Evolutionary conservation across 2,888 invertebrate species (phyloP).

Genomic region (Eristalis arbustorum): DNA sequence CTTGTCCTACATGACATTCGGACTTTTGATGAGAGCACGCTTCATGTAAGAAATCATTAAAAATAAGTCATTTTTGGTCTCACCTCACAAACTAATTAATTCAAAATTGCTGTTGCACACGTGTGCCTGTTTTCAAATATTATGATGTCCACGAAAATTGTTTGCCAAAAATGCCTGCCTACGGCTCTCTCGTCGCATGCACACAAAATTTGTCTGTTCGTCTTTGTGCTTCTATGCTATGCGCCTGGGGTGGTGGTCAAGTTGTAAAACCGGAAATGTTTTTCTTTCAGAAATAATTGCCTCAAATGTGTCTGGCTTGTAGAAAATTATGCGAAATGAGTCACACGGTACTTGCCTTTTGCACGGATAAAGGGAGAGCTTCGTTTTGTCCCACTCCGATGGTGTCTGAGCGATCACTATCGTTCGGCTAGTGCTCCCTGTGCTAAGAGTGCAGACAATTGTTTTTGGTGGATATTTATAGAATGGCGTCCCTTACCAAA

Average conservation of each 20-base stretch:
- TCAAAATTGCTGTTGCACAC: conserved; percentile 62
- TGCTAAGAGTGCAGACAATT: background rate
- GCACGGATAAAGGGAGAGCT: background rate
- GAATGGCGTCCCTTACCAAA: background rate
- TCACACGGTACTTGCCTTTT: background rate
- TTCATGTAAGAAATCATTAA: conserved; percentile 48
- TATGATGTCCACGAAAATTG: conserved; percentile 9
- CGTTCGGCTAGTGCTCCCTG: background rate
- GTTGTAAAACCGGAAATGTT: conserved; percentile 21
- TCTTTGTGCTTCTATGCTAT: conserved; percentile 32
- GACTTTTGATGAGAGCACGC: background rate
- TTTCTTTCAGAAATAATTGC: conserved; percentile 27
- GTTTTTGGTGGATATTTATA: background rate
- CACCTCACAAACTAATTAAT: conserved; percentile 55
- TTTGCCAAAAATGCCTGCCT: conserved; percentile 8
- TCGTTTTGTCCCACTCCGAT: background rate
- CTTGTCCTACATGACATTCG: no score
- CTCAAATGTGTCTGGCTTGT: background rate
- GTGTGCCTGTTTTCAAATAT: conserved; percentile 22
- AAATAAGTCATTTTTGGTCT: conserved; percentile 23
- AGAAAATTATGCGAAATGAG: background rate
- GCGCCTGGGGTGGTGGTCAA: background rate
- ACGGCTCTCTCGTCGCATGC: conserved; percentile 26
- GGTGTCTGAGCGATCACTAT: background rate
- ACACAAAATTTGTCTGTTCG: conserved; percentile 36